A percentile compares a stretch with the other conserved stretches of the same genome.
Conservation (phyloP, 2,113 vertebrate species). For the Theristicus caerulescens region DNA sequence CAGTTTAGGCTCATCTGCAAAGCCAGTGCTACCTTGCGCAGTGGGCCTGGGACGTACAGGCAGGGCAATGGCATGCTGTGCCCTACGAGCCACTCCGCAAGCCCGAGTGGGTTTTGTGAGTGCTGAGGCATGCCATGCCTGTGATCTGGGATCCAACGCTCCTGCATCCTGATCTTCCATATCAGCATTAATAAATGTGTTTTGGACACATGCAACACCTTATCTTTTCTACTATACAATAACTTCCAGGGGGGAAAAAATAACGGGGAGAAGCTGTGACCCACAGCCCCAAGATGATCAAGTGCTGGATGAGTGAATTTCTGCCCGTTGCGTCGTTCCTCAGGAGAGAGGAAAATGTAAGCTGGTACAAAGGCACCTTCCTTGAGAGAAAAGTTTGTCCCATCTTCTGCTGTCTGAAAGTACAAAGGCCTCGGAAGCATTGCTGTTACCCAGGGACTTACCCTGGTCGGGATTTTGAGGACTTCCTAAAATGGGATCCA, state of each 20-base stretch:
- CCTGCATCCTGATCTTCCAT: not conserved
- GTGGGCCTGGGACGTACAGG: not conserved
- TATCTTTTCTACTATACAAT: not conserved
- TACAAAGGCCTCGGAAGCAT: not conserved
- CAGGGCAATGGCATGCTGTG: not conserved
- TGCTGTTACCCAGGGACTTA: not conserved
- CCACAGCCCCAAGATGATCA: not conserved
- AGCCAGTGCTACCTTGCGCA: not conserved
- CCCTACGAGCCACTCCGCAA: not conserved
- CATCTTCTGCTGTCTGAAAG: not conserved
- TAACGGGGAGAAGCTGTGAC: not conserved
- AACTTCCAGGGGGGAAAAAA: not conserved
- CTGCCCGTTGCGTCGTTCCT: not conserved
- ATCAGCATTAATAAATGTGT: not conserved
- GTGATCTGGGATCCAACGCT: not conserved
- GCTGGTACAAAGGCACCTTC: not conserved
- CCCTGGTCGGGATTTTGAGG: not conserved
- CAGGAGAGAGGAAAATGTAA: not conserved
- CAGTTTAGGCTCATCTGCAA: not conserved
- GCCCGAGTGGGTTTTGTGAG: not conserved
- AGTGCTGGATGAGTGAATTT: not conserved
- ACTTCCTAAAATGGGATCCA: not conserved
- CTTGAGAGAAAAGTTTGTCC: not conserved
- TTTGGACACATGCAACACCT: not conserved
- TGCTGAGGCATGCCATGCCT: not conserved